Evolutionary conservation across 1,140 invertebrate genomes (phyloP), one percentile per base, ranked within the genome.

Genomic region (Lucilia sericata): DNA sequence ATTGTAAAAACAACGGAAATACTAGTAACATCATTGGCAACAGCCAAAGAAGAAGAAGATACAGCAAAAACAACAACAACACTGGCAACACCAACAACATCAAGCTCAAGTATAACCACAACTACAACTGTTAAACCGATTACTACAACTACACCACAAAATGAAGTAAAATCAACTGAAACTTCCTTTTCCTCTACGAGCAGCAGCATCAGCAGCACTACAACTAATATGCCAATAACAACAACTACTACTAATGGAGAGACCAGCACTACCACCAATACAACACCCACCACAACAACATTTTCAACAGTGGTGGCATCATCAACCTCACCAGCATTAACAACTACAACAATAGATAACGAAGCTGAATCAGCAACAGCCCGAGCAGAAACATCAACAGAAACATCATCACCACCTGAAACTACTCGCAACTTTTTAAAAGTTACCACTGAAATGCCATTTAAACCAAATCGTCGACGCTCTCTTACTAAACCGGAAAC

Each of bases 401-500:
- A 25, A 82, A 76, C 25, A 30, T 30, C 25, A 30, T 30, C 25
- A 17, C 81, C 70, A 60, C 74, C 85, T 14, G 86, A 87, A 78
- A 87, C 87, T 83, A 85, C 88, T 76, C 89, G 85, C 82, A 91
- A 90, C 84, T 91, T 91, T 86, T 87, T 91, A 55, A 87, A 90
- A 55, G 86, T 85, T 85, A 87, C 89, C 86, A 90, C 90, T 55
- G 89, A 90, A 85, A 87, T 87, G 85, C 85, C 85, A 51, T 91
- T 88, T 85, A 89, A 89, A 85, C 90, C 90, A 74, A 91, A 91
- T 87, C 90, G 90, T 85, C 87, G 87, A 86, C 90, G 90, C 78
- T 88, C 88, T 75, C 87, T 91, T 55, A 91, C 89, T 85, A 91
- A 91, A 83, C 89, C 89, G 85, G 90, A 91, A 88, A 91, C 90